Evolutionary conservation across 1,140 invertebrate species (phyloP).

Genomic region (Himalopsyche phryganea): DNA sequence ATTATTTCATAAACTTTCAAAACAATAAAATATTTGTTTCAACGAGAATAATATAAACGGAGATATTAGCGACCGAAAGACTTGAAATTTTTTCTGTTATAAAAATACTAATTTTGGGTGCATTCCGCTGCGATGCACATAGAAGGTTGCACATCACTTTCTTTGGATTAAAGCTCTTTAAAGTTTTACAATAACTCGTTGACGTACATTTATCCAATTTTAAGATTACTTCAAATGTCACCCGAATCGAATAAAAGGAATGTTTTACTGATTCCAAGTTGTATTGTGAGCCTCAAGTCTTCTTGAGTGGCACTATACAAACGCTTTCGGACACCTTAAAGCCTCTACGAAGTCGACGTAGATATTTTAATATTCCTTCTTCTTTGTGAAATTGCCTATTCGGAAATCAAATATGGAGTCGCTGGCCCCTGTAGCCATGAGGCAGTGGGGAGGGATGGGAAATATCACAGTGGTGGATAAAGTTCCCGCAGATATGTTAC

Average conservation of each 20-base stretch:
- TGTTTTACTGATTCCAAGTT: not conserved
- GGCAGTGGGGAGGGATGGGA: slow-evolving; percentile 41
- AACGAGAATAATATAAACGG: too few relatives aligned
- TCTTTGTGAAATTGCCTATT: not conserved
- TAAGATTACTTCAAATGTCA: not conserved
- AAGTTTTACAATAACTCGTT: too few relatives aligned
- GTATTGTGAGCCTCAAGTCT: slow-evolving; percentile 15
- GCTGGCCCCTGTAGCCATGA: slow-evolving; percentile 4
- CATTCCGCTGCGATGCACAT: too few relatives aligned
- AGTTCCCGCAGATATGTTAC: slow-evolving; percentile 59
- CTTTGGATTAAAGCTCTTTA: too few relatives aligned
- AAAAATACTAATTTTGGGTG: too few relatives aligned
- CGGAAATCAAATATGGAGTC: not conserved
- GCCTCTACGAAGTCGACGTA: not conserved
- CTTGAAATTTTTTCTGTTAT: too few relatives aligned
- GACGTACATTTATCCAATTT: not conserved
- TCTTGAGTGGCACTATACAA: slow-evolving; percentile 16
- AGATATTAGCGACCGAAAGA: too few relatives aligned
- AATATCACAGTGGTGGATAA: slow-evolving; percentile 66
- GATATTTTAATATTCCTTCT: not conserved
- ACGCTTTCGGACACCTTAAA: too few relatives aligned
- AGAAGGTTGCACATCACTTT: too few relatives aligned
- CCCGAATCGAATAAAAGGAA: not conserved
- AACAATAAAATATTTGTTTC: too few relatives aligned
- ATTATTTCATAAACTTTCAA: too few relatives aligned